Conservation (phyloP, 1,140 invertebrate species). For the Eriosoma lanigerum region DNA sequence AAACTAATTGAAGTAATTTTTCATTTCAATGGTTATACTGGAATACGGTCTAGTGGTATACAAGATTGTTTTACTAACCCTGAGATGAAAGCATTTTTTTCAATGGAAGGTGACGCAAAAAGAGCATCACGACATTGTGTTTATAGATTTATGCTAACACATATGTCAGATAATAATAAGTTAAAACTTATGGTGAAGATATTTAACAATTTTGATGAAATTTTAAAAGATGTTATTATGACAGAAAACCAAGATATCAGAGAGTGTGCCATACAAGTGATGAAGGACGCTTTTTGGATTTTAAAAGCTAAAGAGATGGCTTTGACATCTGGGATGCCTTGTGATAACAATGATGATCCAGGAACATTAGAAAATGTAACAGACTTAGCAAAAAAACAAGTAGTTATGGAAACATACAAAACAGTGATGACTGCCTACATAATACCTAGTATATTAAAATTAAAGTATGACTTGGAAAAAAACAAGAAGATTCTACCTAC, state of each 20-base stretch:
- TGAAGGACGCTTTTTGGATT: constrained; percentile 47
- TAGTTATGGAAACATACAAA: constrained; percentile 35
- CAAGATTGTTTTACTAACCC: constrained; percentile 42
- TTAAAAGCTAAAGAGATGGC: constrained; percentile 47
- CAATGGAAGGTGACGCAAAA: constrained; percentile 46
- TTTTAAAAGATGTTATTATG: neutral
- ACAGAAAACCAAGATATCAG: neutral
- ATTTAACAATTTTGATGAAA: constrained; percentile 32
- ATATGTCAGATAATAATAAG: constrained; percentile 36
- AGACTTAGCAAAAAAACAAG: constrained; percentile 32
- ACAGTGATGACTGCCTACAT: constrained; percentile 26
- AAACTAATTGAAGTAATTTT: constrained; percentile 45
- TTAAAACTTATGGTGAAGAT: constrained; percentile 41
- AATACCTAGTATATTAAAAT: constrained; percentile 23
- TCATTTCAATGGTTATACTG: constrained; percentile 46
- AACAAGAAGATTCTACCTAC: constrained; percentile 1
- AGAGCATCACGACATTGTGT: constrained; percentile 42
- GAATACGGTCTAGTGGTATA: neutral
- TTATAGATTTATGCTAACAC: constrained; percentile 47
- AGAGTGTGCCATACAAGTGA: neutral
- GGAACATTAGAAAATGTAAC: constrained; percentile 33
- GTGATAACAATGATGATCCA: constrained; percentile 39
- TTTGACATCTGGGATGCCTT: constrained; percentile 31
- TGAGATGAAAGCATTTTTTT: constrained; percentile 33
- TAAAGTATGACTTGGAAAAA: constrained; percentile 46